Evolutionary conservation across 2,113 vertebrate species (phyloP).

Genomic region (Cepphus grylle): DNA sequence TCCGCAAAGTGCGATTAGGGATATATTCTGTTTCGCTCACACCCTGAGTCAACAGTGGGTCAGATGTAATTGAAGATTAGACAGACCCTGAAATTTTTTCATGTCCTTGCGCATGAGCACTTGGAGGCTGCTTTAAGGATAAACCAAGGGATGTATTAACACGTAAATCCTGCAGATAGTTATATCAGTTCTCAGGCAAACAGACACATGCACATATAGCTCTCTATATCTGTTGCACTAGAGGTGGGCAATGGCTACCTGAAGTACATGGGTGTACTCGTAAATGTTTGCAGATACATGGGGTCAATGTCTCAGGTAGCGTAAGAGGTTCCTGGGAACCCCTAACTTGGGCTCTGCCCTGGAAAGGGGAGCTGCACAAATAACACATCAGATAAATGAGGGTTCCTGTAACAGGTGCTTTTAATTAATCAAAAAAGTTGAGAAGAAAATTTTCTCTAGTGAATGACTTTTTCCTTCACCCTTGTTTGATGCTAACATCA

Average conservation of each 20-base stretch:
- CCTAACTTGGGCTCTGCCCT: neutral
- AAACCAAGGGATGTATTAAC: neutral
- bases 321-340: neutral
- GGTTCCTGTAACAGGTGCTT: neutral
- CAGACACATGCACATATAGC: rapidly evolving
- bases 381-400: neutral
- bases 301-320: neutral
- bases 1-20: neutral
- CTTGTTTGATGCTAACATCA: neutral
- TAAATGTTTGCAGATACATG: neutral
- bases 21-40: neutral
- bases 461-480: neutral
- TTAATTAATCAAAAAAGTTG: neutral
- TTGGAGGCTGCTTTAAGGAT: neutral
- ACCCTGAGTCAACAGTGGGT: neutral
- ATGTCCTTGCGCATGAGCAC: neutral
- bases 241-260: neutral
- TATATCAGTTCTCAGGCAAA: neutral
- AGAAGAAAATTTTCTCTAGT: neutral
- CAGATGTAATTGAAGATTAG: neutral
- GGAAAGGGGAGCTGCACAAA: neutral
- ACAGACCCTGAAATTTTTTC: neutral
- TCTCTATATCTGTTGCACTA: neutral
- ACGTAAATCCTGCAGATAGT: neutral
- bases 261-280: neutral